Evolutionary conservation across 1,140 invertebrate genomes (phyloP).

Genomic region (Drosophila trapezifrons): DNA sequence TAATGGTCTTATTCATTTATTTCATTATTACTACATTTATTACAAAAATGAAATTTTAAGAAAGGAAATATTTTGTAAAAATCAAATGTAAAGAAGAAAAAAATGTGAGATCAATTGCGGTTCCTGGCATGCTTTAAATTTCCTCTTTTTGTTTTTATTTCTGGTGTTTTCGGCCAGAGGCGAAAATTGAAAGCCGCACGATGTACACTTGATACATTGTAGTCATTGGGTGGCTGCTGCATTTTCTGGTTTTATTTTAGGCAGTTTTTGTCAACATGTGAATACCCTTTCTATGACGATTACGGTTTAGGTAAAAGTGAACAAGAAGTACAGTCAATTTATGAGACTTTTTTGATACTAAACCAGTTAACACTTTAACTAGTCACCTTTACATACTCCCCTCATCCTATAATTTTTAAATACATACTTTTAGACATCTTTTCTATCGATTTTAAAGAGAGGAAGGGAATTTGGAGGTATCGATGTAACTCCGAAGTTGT

Average conservation of each 20-base stretch:
- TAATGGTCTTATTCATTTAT: no score
- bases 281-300: constrained; percentile 17
- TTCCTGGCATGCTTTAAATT: not conserved
- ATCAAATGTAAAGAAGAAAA: no score
- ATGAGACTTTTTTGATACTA: not conserved
- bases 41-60: no score
- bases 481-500: not conserved
- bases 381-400: no score
- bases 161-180: constrained; percentile 31
- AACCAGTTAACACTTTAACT: no score
- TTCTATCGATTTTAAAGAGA: no score
- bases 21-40: no score
- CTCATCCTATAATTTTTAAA: no score
- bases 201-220: constrained; percentile 52
- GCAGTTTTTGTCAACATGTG: constrained; percentile 5
- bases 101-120: no score
- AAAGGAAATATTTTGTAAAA: no score
- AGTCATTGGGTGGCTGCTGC: constrained; percentile 10
- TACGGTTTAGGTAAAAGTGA: not conserved
- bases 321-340: not conserved
- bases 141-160: not conserved
- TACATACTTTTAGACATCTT: no score
- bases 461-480: not conserved
- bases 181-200: constrained; percentile 55
- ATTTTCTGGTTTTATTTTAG: constrained; percentile 6